Evolutionary conservation across 2,797 vertebrate species (phyloP), one percentile per base, ranked within the genome.

Genomic region (Chelon labrosus): DNA sequence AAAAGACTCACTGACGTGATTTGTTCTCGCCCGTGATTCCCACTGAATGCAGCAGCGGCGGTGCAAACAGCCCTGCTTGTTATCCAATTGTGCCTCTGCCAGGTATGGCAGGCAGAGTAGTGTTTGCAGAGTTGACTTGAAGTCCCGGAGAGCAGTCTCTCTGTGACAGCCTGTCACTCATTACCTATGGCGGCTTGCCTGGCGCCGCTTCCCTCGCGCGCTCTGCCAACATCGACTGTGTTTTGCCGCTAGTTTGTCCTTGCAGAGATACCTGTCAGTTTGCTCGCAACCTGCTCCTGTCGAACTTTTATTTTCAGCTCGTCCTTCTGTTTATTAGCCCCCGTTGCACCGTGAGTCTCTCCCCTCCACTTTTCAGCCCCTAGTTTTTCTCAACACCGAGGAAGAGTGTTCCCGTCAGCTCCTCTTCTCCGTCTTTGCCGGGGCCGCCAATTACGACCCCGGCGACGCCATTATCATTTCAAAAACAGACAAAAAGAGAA

Each of bases 101-200:
- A 83, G 83, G 78, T 87, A 79, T 41, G 73, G 75, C 84, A 81
- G 80, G 75, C 73, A 14, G 75, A 68, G 78, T 20, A 50, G 42
- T 66, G 77, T 83, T 78, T 72, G 69, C 13, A 2, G 74, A 86
- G 82, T 87, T 71, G 83, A 87, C 86, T 89, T 47, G 47, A 81
- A 89, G 86, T 83, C 68, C 69, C 51, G 35, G 46, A 68, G 85
- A 75, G 79, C 80, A 22, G 60, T 46, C 39, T 62, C 72, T 47
- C 64, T 1, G 31, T 83, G 85, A 86, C 83, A 64, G 70, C 73
- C 80, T 90, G 90, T 90, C 89, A 90, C 64, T 92, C 90, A 90
- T 56, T 20, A 73, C 85, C 65, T 73, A 20, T 53, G 70, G 79
- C 53, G 67, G 41, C 53, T n/a, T 27, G 73, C 81, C 77, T 75